A percentile compares a stretch with the other conserved stretches of the same genome.
Conservation (phyloP, 1,140 invertebrate genomes). For the Drosophila pandora region DNA sequence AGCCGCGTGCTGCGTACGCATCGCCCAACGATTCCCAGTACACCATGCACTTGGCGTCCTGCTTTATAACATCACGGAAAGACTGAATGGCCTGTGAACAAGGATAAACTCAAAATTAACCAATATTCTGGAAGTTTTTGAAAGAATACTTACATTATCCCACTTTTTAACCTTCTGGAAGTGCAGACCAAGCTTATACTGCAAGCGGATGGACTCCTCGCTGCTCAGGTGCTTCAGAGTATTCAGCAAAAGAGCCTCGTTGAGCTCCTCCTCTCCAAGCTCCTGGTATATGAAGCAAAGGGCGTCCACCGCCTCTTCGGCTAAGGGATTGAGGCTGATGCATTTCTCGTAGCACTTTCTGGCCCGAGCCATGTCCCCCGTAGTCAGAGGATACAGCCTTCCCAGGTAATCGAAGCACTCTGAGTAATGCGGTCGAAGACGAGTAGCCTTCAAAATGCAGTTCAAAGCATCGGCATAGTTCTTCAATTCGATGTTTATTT, state of each 20-base stretch:
- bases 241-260: slow-evolving; percentile 88
- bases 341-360: slow-evolving; percentile 93
- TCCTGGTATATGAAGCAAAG: slow-evolving; percentile 90
- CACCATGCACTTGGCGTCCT: slow-evolving; percentile 88
- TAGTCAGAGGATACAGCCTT: slow-evolving; percentile 87
- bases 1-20: slow-evolving; percentile 92
- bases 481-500: slow-evolving; percentile 87
- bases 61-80: slow-evolving; percentile 90
- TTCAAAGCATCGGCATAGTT: slow-evolving; percentile 87
- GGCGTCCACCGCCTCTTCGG: slow-evolving; percentile 88
- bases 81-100: slow-evolving; percentile 87
- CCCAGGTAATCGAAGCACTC: slow-evolving; percentile 91
- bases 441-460: slow-evolving; percentile 89
- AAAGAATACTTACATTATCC: slow-evolving; percentile 82
- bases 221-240: slow-evolving; percentile 85
- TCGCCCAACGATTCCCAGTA: slow-evolving; percentile 95
- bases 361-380: slow-evolving; percentile 87
- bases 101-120: not conserved
- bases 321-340: slow-evolving; percentile 88
- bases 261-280: slow-evolving; percentile 88
- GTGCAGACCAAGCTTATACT: slow-evolving; percentile 91
- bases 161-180: slow-evolving; percentile 89
- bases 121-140: not conserved
- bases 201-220: slow-evolving; percentile 89
- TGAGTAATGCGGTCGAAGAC: slow-evolving; percentile 89